These are phyloP conservation scores for Seriola quinqueradiata DNA, from an alignment of 2,113 vertebrate species.

Conservation along the genomic window DNA sequence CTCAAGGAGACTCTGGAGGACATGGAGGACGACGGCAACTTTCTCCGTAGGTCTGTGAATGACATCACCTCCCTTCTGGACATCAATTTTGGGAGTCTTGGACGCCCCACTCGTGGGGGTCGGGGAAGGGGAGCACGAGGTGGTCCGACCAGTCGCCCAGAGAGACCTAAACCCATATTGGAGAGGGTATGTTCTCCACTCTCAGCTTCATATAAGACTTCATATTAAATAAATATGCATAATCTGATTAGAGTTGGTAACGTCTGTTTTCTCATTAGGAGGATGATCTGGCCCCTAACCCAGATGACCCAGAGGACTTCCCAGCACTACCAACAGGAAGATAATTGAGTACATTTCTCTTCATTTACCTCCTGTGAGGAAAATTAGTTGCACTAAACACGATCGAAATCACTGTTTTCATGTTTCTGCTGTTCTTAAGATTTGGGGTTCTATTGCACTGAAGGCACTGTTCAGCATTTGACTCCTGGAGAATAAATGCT, in stretches of 20 bases:
- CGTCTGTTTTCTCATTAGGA: slow-evolving; percentile 39
- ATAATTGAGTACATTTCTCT: slow-evolving; percentile 39
- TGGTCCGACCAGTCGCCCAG: slow-evolving; percentile 76
- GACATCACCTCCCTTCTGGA: slow-evolving; percentile 95
- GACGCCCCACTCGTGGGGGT: slow-evolving; percentile 87
- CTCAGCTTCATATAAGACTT: accelerated
- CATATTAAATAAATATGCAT: not conserved
- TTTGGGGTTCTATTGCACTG: slow-evolving; percentile 52
- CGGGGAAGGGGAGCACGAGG: slow-evolving; percentile 86
- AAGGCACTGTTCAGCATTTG: slow-evolving; percentile 38
- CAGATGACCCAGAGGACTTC: slow-evolving; percentile 95
- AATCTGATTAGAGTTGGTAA: not conserved
- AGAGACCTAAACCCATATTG: slow-evolving; percentile 59
- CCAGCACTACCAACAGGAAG: slow-evolving; percentile 87
- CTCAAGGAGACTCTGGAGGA: slow-evolving; percentile 55
- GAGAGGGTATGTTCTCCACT: slow-evolving; percentile 67
- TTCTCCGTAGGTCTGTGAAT: slow-evolving; percentile 89
- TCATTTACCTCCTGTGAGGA: slow-evolving; percentile 9
- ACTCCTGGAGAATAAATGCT: slow-evolving; percentile 65
- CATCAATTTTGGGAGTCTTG: slow-evolving; percentile 94
- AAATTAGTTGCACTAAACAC: slow-evolving; percentile 54
- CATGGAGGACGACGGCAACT: slow-evolving; percentile 81
- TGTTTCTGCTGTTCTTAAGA: slow-evolving; percentile 56
- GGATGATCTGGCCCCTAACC: slow-evolving; percentile 87
- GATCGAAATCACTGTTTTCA: slow-evolving; percentile 19